Percentiles rank a stretch among this genome's conserved stretches.
These are phyloP conservation scores for Molanna angustata DNA, from an alignment of 2,888 invertebrate species.

Conservation along the genomic window DNA sequence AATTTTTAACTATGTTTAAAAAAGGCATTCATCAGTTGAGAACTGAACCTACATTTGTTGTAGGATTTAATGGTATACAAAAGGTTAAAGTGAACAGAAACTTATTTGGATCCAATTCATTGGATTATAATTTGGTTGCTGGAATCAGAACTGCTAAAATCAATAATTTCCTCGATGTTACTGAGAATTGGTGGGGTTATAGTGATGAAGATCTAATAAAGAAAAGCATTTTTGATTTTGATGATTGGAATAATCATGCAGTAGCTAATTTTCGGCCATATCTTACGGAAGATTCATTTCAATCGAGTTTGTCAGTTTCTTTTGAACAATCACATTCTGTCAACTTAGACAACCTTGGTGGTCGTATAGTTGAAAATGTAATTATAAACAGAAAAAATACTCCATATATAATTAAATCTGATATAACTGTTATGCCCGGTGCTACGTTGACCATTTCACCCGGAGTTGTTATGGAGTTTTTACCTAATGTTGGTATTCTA, in stretches of 20 bases:
- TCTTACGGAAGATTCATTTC: constrained; percentile 72
- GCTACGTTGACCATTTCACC: constrained; percentile 82
- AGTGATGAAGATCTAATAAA: constrained; percentile 70
- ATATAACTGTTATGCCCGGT: constrained; percentile 96
- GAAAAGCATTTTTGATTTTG: constrained; percentile 91
- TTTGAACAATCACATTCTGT: constrained; percentile 57
- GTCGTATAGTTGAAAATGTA: constrained; percentile 67
- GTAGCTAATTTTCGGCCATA: constrained; percentile 89
- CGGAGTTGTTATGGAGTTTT: constrained; percentile 90
- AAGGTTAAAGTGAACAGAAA: constrained; percentile 89
- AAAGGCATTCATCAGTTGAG: constrained; percentile 37
- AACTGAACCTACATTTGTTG: constrained; percentile 72
- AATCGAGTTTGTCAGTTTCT: constrained; percentile 71
- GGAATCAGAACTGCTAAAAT: constrained; percentile 87
- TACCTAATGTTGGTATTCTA: constrained; percentile 92
- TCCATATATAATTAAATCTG: constrained; percentile 80
- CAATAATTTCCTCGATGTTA: constrained; percentile 81
- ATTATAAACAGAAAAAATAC: constrained; percentile 59
- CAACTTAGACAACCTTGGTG: constrained; percentile 70
- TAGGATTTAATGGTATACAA: constrained; percentile 93
- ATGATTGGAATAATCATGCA: constrained; percentile 99
- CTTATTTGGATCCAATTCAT: constrained; percentile 75
- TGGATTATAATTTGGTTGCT: constrained; percentile 89
- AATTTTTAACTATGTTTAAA: constrained; percentile 44
- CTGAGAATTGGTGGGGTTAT: constrained; percentile 97